Evolutionary conservation across 2,888 invertebrate genomes (phyloP).

Genomic region (Eupithecia inturbata): DNA sequence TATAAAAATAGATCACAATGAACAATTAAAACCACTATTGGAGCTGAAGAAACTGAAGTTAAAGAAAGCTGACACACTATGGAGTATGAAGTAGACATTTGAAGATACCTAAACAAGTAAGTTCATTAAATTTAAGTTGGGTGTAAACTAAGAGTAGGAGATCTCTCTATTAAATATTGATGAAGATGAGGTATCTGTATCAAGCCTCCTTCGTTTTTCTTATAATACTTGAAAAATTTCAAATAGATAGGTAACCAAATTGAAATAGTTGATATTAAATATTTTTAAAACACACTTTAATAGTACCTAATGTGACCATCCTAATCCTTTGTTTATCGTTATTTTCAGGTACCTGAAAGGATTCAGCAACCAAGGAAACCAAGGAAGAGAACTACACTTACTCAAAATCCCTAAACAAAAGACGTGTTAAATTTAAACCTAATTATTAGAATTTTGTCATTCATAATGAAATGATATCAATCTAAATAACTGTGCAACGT

Average conservation of each 20-base stretch:
- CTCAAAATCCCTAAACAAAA: not conserved
- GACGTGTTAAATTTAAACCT: not conserved
- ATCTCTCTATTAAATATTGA: not conserved
- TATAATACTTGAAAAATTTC: too few species aligned
- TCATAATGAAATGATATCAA: not conserved
- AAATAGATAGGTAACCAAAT: too few species aligned
- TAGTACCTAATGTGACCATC: too few species aligned
- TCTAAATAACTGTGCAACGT: not conserved
- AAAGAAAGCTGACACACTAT: not conserved
- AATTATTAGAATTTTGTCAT: not conserved
- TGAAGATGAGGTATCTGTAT: not conserved
- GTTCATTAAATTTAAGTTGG: not conserved
- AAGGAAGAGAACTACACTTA: not conserved
- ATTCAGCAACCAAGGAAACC: not conserved
- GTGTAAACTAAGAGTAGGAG: not conserved
- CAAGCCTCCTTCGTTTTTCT: too few species aligned
- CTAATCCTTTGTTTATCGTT: not conserved
- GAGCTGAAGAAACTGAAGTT: not conserved
- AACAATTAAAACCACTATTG: not conserved
- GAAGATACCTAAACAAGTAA: not conserved
- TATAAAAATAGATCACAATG: not conserved
- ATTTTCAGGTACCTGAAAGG: not conserved
- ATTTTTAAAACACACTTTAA: too few species aligned
- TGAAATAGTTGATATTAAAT: too few species aligned
- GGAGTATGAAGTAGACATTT: not conserved